Evolutionary conservation across 2,797 vertebrate species (phyloP).

Genomic region (Gymnothorax reevesii): DNA sequence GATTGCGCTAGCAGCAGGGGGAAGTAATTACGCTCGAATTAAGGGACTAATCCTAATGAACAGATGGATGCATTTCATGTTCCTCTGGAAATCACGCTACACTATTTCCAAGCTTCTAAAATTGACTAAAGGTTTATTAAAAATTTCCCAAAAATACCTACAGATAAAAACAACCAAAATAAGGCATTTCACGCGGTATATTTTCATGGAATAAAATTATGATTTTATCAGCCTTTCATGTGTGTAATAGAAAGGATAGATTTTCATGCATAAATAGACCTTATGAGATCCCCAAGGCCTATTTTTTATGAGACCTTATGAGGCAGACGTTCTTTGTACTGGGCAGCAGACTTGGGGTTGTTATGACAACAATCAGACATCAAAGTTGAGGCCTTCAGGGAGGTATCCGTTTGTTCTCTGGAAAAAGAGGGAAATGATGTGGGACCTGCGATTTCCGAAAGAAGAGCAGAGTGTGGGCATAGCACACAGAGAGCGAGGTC

Average conservation of each 20-base stretch:
- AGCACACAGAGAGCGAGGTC: background rate
- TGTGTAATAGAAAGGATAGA: background rate
- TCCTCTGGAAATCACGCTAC: conserved; percentile 64
- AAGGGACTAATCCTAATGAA: conserved; percentile 64
- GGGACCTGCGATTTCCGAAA: background rate
- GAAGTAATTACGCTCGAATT: conserved; percentile 50
- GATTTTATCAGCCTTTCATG: conserved; percentile 6
- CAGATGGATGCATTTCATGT: conserved; percentile 65
- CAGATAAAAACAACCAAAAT: conserved; percentile 3
- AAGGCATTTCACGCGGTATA: background rate
- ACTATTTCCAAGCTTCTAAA: conserved; percentile 58
- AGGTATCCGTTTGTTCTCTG: conserved; percentile 20
- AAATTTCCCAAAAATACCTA: conserved; percentile 8
- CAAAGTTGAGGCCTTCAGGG: conserved; percentile 9
- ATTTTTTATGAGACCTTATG: background rate
- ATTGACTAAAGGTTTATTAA: conserved; percentile 48
- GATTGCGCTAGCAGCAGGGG: conserved; percentile 60
- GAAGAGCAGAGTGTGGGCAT: background rate
- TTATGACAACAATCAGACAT: conserved; percentile 21
- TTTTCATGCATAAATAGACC: background rate
- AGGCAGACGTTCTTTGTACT: background rate
- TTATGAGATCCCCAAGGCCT: background rate
- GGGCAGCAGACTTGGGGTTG: conserved; percentile 13
- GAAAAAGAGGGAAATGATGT: background rate
- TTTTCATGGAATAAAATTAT: background rate